These are phyloP conservation scores for Silurus meridionalis DNA, from an alignment of 2,113 vertebrate genomes.

Conservation along the genomic window DNA sequence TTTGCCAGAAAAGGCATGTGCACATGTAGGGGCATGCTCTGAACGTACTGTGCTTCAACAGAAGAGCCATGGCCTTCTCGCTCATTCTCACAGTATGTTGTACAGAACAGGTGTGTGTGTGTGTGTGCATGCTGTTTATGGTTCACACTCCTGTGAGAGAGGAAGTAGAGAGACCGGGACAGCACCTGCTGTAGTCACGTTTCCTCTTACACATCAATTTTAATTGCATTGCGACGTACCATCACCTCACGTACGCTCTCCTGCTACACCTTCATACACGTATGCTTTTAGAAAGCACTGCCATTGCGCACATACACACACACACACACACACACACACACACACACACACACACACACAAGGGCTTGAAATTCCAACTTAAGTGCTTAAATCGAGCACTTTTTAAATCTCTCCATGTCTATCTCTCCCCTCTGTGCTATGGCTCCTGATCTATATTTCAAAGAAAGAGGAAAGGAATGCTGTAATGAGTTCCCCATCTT, in stretches of 20 bases:
- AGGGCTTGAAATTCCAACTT: not conserved
- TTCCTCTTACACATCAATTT: conserved; percentile 39
- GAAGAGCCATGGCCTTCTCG: conserved; percentile 7
- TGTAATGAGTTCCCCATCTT: conserved; percentile 73
- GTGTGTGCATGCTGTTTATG: conserved; percentile 13
- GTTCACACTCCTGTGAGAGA: conserved; percentile 34
- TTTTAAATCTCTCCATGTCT: conserved; percentile 5
- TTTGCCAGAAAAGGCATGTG: conserved; percentile 20
- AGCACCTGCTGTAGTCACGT: conserved; percentile 42
- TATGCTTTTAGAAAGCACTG: not conserved
- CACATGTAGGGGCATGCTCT: conserved; percentile 24
- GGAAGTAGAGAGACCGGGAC: conserved; percentile 39
- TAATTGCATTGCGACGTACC: not conserved
- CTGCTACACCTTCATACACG: not conserved
- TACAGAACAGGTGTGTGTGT: conserved; percentile 34
- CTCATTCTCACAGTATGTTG: not conserved
- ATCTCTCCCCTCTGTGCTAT: not conserved
- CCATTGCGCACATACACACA: not conserved
- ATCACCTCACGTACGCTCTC: not conserved
- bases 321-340: not conserved
- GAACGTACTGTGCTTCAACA: conserved; percentile 20
- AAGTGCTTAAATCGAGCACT: not conserved
- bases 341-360: not conserved
- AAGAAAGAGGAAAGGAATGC: conserved; percentile 71
- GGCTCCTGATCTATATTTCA: conserved; percentile 73